These are phyloP conservation scores for Hypomecis punctinalis DNA, from an alignment of 2,888 invertebrate genomes.

Conservation along the genomic window DNA sequence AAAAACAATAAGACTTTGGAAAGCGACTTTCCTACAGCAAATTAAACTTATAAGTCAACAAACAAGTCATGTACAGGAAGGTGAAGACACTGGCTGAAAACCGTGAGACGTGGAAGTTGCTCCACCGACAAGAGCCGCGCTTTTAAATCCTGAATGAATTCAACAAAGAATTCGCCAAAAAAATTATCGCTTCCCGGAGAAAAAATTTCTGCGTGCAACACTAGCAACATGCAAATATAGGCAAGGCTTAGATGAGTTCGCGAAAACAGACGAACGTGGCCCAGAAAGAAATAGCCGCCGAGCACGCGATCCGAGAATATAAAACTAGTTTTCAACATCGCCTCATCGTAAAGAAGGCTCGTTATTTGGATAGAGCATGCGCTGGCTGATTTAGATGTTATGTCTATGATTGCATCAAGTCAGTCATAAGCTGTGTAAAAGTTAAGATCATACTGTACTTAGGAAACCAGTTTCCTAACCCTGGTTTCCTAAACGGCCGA, in stretches of 20 bases:
- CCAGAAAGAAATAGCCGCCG: constrained; percentile 13
- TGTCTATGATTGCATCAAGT: neutral
- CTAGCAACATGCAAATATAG: constrained; percentile 17
- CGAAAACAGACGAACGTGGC: constrained; percentile 18
- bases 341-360: constrained; percentile 2
- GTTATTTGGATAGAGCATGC: constrained; percentile 14
- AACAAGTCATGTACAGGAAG: too few species aligned
- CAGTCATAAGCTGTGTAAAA: neutral
- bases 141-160: too few species aligned
- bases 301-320: constrained; percentile 34
- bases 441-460: too few species aligned
- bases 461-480: too few species aligned
- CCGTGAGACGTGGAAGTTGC: too few species aligned
- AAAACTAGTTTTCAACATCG: constrained; percentile 13
- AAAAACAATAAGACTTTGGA: too few species aligned
- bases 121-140: too few species aligned
- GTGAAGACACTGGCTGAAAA: too few species aligned
- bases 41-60: too few species aligned
- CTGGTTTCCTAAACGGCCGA: too few species aligned
- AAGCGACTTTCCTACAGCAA: too few species aligned
- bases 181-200: neutral
- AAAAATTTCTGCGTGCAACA: neutral
- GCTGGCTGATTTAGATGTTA: constrained; percentile 12
- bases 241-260: constrained; percentile 13
- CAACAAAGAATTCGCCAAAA: too few species aligned